Conservation (phyloP, 92 coral and sea anemone genomes). For the Actinostola sp. region DNA sequence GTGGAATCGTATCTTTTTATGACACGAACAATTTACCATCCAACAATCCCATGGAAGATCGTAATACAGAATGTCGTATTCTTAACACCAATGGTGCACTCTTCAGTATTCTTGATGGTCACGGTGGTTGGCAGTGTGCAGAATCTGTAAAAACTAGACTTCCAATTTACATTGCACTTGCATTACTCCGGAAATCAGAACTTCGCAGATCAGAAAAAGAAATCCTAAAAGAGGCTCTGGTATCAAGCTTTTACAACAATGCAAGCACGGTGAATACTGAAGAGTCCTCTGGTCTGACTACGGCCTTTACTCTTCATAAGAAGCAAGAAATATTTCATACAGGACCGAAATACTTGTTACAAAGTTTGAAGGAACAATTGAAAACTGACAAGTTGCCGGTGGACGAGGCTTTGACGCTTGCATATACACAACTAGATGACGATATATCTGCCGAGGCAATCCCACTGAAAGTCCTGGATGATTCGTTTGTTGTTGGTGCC, state of each 20-base stretch:
- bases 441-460: conserved; percentile 94
- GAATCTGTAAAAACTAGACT: conserved; percentile 83
- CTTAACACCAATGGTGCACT: conserved; percentile 67
- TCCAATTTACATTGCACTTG: conserved; percentile 85
- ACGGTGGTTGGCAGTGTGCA: conserved; percentile 99
- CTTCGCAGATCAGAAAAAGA: conserved; percentile 55
- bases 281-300: conserved; percentile 21
- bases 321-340: conserved; percentile 92
- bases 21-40: conserved; percentile 92
- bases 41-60: conserved; percentile 91
- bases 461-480: conserved; percentile 91
- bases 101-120: conserved; percentile 97
- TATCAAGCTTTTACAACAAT: conserved; percentile 32
- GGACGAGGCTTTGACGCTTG: conserved; percentile 73
- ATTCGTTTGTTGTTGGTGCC: conserved; percentile 80
- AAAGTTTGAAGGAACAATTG: conserved; percentile 54
- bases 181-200: conserved; percentile 66
- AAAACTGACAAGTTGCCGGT: conserved; percentile 42
- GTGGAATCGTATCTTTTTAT: conserved; percentile 81
- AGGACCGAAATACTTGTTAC: conserved; percentile 78
- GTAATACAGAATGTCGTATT: conserved; percentile 72
- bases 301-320: conserved; percentile 72
- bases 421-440: conserved; percentile 90
- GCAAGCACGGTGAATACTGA: conserved; percentile 3
- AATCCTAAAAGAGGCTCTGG: conserved; percentile 37